Evolutionary conservation across 2,888 invertebrate genomes (phyloP).

Genomic region (Apocheima hispidaria): DNA sequence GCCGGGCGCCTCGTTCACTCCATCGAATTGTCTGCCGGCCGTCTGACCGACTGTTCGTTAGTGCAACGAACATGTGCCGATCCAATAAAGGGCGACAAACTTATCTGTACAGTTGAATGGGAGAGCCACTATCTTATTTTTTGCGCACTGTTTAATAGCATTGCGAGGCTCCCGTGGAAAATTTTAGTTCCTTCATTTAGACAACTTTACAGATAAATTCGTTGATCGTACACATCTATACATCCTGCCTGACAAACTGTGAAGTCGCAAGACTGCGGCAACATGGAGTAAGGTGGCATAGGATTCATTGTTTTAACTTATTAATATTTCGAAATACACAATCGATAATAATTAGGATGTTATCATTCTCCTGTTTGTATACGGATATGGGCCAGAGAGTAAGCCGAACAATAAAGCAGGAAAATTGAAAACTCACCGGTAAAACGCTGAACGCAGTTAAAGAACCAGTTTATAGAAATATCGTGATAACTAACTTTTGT

Average conservation of each 20-base stretch:
- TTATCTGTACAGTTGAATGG: not conserved
- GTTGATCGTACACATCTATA: too few relatives aligned
- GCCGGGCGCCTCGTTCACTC: slow-evolving; percentile 51
- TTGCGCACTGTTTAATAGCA: too few relatives aligned
- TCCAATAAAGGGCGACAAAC: slow-evolving; percentile 11
- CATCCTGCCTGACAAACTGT: not conserved
- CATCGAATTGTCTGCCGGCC: slow-evolving; percentile 56
- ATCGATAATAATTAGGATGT: too few relatives aligned
- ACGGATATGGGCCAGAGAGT: too few relatives aligned
- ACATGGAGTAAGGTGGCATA: too few relatives aligned
- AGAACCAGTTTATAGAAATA: too few relatives aligned
- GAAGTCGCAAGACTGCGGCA: not conserved
- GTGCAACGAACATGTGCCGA: slow-evolving; percentile 28
- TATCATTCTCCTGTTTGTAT: too few relatives aligned
- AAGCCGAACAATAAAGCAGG: too few relatives aligned
- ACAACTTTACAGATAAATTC: not conserved
- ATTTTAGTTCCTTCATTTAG: not conserved
- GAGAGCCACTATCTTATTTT: slow-evolving; percentile 1
- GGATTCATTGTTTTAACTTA: too few relatives aligned
- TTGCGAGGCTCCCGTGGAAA: not conserved
- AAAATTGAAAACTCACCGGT: too few relatives aligned
- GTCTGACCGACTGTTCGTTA: slow-evolving; percentile 48
- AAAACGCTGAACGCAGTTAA: too few relatives aligned
- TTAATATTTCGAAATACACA: not conserved
- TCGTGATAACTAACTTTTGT: too few relatives aligned